phyloP scores from a whole-genome alignment of 2,113 vertebrate species.

The Bufo gargarizans region DNA sequence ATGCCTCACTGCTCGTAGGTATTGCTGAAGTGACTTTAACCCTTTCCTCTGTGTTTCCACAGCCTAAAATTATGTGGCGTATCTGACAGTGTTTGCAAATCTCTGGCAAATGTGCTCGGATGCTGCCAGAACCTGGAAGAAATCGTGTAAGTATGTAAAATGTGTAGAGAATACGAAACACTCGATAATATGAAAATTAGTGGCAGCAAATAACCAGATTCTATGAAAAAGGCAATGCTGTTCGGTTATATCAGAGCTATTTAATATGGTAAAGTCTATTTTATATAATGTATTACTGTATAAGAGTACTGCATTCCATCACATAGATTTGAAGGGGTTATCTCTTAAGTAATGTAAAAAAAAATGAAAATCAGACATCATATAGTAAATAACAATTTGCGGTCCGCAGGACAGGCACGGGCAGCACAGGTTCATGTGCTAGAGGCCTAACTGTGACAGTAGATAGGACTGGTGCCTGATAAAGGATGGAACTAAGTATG shows the following conservation, averaged over 20 bases:
- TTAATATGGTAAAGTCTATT: not conserved
- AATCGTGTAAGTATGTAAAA: slow-evolving; percentile 69
- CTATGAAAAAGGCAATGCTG: no score
- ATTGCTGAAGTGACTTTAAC: not conserved
- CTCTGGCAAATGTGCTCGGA: slow-evolving; percentile 47
- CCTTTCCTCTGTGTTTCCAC: slow-evolving; percentile 16
- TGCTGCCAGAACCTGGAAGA: slow-evolving; percentile 71
- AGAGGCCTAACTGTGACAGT: no score
- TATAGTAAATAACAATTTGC: no score
- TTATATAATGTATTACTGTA: no score
- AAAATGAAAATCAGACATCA: not conserved
- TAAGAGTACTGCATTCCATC: not conserved
- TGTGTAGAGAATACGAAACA: slow-evolving; percentile 1
- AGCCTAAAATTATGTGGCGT: slow-evolving; percentile 71
- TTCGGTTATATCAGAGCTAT: not conserved
- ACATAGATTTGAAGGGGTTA: no score
- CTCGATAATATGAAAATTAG: not conserved
- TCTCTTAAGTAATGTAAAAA: not conserved
- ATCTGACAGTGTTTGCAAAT: slow-evolving; percentile 62
- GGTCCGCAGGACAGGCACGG: no score
- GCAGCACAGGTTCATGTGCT: no score
- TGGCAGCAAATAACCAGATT: not conserved
- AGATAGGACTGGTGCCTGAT: no score
- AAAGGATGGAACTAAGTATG: no score
- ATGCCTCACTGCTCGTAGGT: not conserved